A percentile compares a stretch with the other conserved stretches of the same genome.
Conservation (phyloP, 2,888 invertebrate species). For the Patella caerulea region DNA sequence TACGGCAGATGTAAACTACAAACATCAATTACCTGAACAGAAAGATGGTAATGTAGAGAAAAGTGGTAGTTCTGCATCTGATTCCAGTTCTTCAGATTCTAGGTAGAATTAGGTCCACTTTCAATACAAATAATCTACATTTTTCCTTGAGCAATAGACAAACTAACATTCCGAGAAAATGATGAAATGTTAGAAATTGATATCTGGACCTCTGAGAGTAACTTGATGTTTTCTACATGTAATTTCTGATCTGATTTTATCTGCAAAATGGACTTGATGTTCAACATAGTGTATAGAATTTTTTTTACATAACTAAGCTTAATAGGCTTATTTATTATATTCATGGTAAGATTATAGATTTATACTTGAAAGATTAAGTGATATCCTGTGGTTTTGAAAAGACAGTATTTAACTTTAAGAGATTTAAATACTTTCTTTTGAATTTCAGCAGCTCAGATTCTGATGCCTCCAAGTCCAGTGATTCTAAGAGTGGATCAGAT, state of each 20-base stretch:
- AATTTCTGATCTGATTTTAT: not conserved
- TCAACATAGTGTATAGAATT: too few relatives aligned
- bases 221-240: not conserved
- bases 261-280: too few relatives aligned
- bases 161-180: not conserved
- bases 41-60: slow-evolving; percentile 34
- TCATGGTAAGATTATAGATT: too few relatives aligned
- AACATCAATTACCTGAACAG: slow-evolving; percentile 40
- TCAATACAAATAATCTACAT: too few relatives aligned
- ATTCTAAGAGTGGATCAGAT: slow-evolving; percentile 21
- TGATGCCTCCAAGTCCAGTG: slow-evolving; percentile 52
- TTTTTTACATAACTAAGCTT: too few relatives aligned
- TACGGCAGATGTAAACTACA: slow-evolving; percentile 43
- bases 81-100: slow-evolving; percentile 15
- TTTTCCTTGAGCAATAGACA: too few relatives aligned
- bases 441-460: slow-evolving; percentile 47
- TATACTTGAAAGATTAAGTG: too few relatives aligned
- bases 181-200: slow-evolving; percentile 1
- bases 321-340: too few relatives aligned
- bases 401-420: too few relatives aligned
- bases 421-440: too few relatives aligned
- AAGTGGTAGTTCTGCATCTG: slow-evolving; percentile 45
- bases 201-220: not conserved
- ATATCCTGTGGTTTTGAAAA: too few relatives aligned
- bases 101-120: not conserved